These are phyloP conservation scores for Clarias macrocephalus DNA, from an alignment of 2,113 vertebrate species.

Conservation along the genomic window DNA sequence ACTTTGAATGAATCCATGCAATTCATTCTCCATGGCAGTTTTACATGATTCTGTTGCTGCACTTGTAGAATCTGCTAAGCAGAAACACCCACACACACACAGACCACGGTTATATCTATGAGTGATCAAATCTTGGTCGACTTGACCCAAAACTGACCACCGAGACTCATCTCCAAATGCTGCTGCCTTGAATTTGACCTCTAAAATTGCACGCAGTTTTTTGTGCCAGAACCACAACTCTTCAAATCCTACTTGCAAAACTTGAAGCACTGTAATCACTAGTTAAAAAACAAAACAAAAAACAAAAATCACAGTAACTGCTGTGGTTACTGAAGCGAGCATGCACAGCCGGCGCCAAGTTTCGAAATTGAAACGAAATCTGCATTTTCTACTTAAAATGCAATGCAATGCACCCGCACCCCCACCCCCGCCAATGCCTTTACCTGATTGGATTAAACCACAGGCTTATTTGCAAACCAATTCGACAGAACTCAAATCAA, in stretches of 20 bases:
- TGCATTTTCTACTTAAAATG: not conserved
- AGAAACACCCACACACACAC: not conserved
- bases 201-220: not conserved
- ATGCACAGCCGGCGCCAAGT: not conserved
- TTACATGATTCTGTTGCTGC: constrained; percentile 82
- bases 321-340: not conserved
- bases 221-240: not conserved
- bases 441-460: not conserved
- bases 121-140: not conserved
- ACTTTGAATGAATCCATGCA: constrained; percentile 76
- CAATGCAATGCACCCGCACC: not conserved
- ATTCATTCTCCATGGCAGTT: constrained; percentile 77
- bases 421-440: not conserved
- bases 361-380: not conserved
- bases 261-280: not conserved
- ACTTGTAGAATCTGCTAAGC: constrained; percentile 67
- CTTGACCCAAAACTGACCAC: not conserved
- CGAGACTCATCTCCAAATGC: not conserved
- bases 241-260: not conserved
- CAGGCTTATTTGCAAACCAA: not conserved
- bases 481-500: not conserved
- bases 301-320: not conserved
- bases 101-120: not conserved
- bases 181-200: not conserved
- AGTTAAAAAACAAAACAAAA: not conserved